Evolutionary conservation across 2,113 vertebrate species (phyloP).

Genomic region (Hemicordylus capensis): DNA sequence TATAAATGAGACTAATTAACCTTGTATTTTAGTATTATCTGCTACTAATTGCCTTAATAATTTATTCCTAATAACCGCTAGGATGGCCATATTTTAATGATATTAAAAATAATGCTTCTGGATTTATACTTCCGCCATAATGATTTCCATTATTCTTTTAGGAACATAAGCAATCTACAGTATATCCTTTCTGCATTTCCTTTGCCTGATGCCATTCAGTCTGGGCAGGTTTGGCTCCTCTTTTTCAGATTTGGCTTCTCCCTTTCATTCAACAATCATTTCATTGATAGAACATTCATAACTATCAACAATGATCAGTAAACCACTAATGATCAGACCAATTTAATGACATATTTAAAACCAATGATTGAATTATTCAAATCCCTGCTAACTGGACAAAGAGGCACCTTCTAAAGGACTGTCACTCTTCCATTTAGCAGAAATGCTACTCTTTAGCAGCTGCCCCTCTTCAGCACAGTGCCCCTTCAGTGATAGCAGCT

Average conservation of each 20-base stretch:
- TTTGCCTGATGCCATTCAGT: not conserved
- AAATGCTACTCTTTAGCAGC: no score
- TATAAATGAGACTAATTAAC: slow-evolving; percentile 62
- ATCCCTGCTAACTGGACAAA: no score
- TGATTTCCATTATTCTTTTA: not conserved
- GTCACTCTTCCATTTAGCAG: no score
- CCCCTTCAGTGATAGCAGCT: no score
- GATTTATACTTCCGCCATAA: slow-evolving; percentile 31
- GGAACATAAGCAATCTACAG: not conserved
- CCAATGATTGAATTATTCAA: no score
- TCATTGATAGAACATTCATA: no score
- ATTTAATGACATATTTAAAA: no score
- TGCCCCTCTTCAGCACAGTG: no score
- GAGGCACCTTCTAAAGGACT: no score
- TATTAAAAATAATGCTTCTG: slow-evolving; percentile 10
- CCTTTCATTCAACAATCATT: not conserved
- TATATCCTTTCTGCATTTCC: not conserved
- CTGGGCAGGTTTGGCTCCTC: not conserved
- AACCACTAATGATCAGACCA: no score
- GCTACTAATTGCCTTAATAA: slow-evolving; percentile 42
- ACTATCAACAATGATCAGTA: no score
- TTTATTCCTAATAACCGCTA: slow-evolving; percentile 52
- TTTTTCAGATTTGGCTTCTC: not conserved
- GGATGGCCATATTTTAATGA: not conserved
- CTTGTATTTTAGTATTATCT: slow-evolving; percentile 50